phyloP scores from a whole-genome alignment of 2,888 invertebrate species.

The Eupeodes luniger region DNA sequence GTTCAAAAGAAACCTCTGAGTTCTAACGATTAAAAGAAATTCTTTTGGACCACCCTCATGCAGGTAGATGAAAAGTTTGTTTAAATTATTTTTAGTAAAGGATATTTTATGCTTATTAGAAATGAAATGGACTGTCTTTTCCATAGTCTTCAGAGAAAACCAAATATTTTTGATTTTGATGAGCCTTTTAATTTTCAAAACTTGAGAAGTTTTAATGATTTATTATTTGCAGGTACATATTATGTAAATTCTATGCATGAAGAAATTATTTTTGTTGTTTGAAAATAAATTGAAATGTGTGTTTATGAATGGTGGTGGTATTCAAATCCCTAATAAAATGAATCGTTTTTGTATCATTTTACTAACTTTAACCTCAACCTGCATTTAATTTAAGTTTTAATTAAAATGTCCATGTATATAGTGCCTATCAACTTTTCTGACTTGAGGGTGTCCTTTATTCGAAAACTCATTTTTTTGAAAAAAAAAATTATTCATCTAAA shows the following conservation, averaged over 20 bases:
- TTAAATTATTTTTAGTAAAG: neutral
- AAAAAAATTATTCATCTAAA: too few species aligned
- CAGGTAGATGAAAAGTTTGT: neutral
- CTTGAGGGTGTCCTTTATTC: too few species aligned
- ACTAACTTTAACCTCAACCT: too few species aligned
- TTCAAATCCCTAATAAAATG: too few species aligned
- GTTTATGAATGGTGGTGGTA: too few species aligned
- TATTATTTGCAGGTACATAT: neutral
- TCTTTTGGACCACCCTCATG: neutral
- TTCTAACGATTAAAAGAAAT: too few species aligned
- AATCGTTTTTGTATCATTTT: too few species aligned
- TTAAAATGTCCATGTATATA: too few species aligned
- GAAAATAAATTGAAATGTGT: neutral
- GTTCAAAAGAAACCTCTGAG: too few species aligned
- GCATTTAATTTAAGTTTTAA: too few species aligned
- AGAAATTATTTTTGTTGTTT: neutral
- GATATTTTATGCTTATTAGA: neutral
- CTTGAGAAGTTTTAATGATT: neutral
- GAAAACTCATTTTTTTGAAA: too few species aligned
- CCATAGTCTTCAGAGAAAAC: neutral
- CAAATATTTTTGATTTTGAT: neutral
- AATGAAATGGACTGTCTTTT: neutral
- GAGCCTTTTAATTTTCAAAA: neutral
- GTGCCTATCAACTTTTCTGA: too few species aligned
- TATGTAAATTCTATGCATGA: neutral